Percentiles rank a stretch among this genome's conserved stretches.
phyloP scores from a whole-genome alignment of 2,888 invertebrate genomes.

The Encarsia formosa region DNA sequence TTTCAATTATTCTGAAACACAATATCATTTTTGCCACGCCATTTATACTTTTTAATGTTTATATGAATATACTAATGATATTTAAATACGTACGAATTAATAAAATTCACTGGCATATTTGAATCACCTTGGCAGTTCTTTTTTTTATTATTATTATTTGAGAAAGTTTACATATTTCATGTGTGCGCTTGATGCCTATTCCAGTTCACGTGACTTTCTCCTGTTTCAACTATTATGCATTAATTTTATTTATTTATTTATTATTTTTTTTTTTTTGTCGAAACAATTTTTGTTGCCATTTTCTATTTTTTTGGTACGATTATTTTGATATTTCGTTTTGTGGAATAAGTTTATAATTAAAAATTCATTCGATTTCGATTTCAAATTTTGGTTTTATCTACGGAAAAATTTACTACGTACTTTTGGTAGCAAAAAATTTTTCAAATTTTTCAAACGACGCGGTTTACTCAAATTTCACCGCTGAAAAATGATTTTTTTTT shows the following conservation, averaged over 20 bases:
- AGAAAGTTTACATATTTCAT: slow-evolving; percentile 38
- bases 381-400: no score
- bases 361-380: no score
- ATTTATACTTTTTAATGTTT: slow-evolving; percentile 32
- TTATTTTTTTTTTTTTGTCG: neutral
- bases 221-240: slow-evolving; percentile 2
- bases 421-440: no score
- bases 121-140: slow-evolving; percentile 51
- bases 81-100: slow-evolving; percentile 38
- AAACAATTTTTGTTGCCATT: no score
- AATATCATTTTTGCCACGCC: slow-evolving; percentile 27
- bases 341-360: no score
- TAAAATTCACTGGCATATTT: slow-evolving; percentile 52
- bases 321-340: no score
- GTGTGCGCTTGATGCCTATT: slow-evolving; percentile 44
- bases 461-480: no score
- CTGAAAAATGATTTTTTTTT: no score
- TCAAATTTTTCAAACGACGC: neutral
- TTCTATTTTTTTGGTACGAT: no score
- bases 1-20: slow-evolving; percentile 25
- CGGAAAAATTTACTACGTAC: no score
- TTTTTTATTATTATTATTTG: slow-evolving; percentile 38
- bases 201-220: slow-evolving; percentile 28
- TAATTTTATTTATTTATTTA: neutral
- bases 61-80: slow-evolving; percentile 44